phyloP scores from a whole-genome alignment of 2,797 vertebrate genomes.

The Sus cebifrons region DNA sequence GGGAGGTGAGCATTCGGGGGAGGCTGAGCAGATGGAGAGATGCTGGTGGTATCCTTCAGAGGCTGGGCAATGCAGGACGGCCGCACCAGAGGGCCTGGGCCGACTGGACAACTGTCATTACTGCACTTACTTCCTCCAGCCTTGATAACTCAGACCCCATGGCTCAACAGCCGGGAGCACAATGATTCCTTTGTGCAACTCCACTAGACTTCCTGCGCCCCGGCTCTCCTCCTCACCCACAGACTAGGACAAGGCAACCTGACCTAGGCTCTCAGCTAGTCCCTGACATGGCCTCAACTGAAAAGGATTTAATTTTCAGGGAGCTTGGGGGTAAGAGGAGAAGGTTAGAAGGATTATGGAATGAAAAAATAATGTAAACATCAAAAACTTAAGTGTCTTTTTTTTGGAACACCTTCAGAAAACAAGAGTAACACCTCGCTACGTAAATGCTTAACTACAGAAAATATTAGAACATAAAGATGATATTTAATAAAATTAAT shows the following conservation, averaged over 20 bases:
- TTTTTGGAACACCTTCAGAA: slow-evolving; percentile 57
- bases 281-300: neutral
- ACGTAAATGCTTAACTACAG: slow-evolving; percentile 35
- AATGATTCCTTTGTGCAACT: neutral
- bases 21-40: neutral
- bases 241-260: neutral
- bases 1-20: neutral
- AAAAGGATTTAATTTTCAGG: slow-evolving; percentile 56
- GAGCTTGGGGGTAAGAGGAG: neutral
- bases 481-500: slow-evolving; percentile 57
- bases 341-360: neutral
- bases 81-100: neutral
- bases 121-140: neutral
- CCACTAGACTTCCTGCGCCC: neutral
- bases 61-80: neutral
- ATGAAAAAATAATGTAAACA: slow-evolving; percentile 8
- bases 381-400: slow-evolving; percentile 21
- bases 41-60: neutral
- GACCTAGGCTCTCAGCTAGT: neutral
- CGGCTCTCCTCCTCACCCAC: neutral
- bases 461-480: slow-evolving; percentile 50
- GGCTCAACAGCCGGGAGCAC: neutral
- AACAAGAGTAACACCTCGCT: slow-evolving; percentile 23
- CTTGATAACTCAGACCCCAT: neutral
- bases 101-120: neutral